Base-by-base conservation (phyloP, 2,888 invertebrate species). In the Opisthograptis luteolata region DNA sequence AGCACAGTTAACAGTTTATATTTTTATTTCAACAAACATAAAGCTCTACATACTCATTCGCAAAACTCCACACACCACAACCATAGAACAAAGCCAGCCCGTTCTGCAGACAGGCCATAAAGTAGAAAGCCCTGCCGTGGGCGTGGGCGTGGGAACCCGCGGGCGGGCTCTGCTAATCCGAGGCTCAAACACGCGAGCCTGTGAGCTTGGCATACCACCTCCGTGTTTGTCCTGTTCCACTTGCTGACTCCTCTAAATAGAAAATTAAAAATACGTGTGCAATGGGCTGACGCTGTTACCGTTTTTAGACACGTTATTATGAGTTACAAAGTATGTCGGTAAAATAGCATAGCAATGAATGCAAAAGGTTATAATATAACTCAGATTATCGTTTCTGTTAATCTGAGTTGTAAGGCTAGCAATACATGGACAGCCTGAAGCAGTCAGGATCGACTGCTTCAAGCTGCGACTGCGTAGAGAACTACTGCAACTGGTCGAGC, bases 131-230 rank as follows among this genome's bases (percentile, higher is more conserved):
- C 71, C 20, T 39, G 36, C 25, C 9, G 27, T 68, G 68, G 70
- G 60, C 50, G 41, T 58, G 48, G 47, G 48, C 50, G 45, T 42
- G 50, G 60, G 62, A 58, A 59, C 55, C 54, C 61, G 82, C 86
- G 85, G 87, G 87, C 86, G 88, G 86, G 67, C 68, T 68, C 68
- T 54, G 81, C 80, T 88, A 88, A 88, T 80, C 74, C 66, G 65
- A 67, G 66, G 66, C 63, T 68, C 84, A 88, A 86, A 88, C 84
- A 88, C 74, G 76, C 74, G 40, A 73, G 65, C 66, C 55, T 58
- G 65, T 52, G 58, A 60, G 55, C 52, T 55, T 66, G 25, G 24
- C 39, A 17, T 15, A 12, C 12, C 35, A 39, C 45, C 55, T 48
- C 47, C 40, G 41, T 53, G 34, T 36, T 49, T 48, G 49, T 30